Percentiles rank a stretch among this genome's conserved stretches.
These are phyloP conservation scores for Microtus ochrogaster DNA, from an alignment of 2,113 vertebrate species.

Conservation along the genomic window DNA sequence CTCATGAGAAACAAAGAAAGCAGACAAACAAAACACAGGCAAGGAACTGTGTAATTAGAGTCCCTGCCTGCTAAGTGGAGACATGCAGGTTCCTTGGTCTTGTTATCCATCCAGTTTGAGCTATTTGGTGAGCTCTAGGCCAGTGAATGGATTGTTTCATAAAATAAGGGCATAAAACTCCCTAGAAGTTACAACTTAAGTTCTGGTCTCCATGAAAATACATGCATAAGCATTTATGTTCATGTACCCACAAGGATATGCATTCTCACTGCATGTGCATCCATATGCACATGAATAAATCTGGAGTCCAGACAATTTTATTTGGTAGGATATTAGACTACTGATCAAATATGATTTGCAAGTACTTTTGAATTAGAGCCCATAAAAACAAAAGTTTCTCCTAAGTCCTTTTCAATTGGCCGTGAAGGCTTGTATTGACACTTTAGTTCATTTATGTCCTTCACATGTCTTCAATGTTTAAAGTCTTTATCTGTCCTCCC, in stretches of 20 bases:
- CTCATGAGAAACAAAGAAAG: neutral
- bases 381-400: neutral
- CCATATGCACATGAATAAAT: neutral
- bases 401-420: neutral
- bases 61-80: neutral
- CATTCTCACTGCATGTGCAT: neutral
- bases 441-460: neutral
- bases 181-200: neutral
- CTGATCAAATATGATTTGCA: neutral
- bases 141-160: neutral
- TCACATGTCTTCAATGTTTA: neutral
- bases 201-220: neutral
- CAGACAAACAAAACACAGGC: neutral
- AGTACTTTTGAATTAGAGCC: neutral
- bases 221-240: neutral
- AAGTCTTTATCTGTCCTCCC: neutral
- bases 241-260: neutral
- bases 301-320: neutral
- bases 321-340: neutral
- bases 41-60: neutral
- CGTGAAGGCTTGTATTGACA: neutral
- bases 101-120: neutral
- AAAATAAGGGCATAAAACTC: neutral
- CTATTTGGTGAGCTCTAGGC: neutral
- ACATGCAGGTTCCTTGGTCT: neutral